These are phyloP conservation scores for Marcusenius ussheri DNA, from an alignment of 2,113 vertebrate genomes.

Conservation along the genomic window DNA sequence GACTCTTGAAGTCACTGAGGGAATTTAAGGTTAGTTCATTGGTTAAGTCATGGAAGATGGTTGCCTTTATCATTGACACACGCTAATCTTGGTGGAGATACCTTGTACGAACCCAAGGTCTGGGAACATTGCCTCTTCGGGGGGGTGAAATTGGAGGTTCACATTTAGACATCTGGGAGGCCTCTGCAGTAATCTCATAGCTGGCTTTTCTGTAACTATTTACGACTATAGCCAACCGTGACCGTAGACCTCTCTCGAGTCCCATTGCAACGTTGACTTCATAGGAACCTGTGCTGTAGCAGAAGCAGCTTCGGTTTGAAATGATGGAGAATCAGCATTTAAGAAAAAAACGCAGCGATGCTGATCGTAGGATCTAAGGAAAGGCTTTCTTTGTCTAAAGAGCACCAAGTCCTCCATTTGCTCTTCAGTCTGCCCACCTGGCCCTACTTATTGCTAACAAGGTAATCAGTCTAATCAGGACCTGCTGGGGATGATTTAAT, in stretches of 20 bases:
- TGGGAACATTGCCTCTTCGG: not conserved
- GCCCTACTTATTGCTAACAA: not conserved
- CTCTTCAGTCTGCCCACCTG: not conserved
- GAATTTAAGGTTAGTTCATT: not conserved
- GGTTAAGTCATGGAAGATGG: not conserved
- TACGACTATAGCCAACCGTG: not conserved
- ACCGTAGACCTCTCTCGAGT: not conserved
- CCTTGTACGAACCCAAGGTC: not conserved
- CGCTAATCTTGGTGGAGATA: not conserved
- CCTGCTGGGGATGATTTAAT: not conserved
- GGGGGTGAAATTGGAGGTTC: not conserved
- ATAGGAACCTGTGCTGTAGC: not conserved
- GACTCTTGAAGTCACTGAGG: not conserved
- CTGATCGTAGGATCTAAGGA: not conserved
- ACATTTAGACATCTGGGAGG: not conserved
- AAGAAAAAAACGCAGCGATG: not conserved
- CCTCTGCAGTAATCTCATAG: not conserved
- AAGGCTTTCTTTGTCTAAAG: not conserved
- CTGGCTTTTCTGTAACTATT: not conserved
- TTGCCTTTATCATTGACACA: not conserved
- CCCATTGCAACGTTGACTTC: not conserved
- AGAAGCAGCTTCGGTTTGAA: not conserved
- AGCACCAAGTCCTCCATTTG: not conserved
- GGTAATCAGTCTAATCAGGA: conserved; percentile 5
- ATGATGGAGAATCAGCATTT: not conserved